Evolutionary conservation across 2,888 invertebrate species (phyloP), one percentile per base, ranked within the genome.

Genomic region (Tenthredo distinguenda): DNA sequence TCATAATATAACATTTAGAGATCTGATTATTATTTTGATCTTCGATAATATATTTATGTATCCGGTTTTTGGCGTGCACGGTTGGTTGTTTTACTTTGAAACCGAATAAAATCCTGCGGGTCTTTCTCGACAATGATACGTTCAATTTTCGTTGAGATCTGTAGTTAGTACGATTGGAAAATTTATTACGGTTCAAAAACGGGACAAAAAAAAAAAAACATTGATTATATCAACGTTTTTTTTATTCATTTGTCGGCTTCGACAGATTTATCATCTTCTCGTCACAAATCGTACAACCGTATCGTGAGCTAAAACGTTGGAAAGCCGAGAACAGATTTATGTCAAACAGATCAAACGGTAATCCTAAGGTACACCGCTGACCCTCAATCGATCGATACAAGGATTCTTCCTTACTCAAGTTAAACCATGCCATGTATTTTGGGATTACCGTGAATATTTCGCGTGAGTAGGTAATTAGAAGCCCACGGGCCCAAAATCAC

Each of bases 391-490:
- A 40, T 58, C 15, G 21, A 37, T 81, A 37, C 10, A 62, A 62
- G 58, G 58, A 81, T 58, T 26, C 21, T 37, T 62, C 81, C 47
- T 77, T 55, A 55, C 18, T 77, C 81, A 55, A 62, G 62, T 81
- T 81, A 50, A 81, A 62, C 81, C 12, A 21, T 62, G 50, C 34
- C 81, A 62, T 81, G 81, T 81, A 81, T 81, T 81, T 81, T 81
- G 81, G 37, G 81, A 81, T 81, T 81, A 62, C 62, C 34, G 81
- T 81, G 6, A 62, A 81, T 62, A 81, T 81, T 62, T 62, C 10
- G 62, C 81, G 81, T 62, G 40, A 81, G 81, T 81, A 62, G 21
- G 58, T 74, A 21, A 43, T 62, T 40, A n/a, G 15, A 37, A 37
- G n/a, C 55, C 55, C 12, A 9, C 62, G 37, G 40, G 7, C 15